Percentiles rank a stretch among this genome's conserved stretches.
These are phyloP conservation scores for Watsonalla binaria DNA, from an alignment of 2,888 invertebrate genomes.

Conservation along the genomic window DNA sequence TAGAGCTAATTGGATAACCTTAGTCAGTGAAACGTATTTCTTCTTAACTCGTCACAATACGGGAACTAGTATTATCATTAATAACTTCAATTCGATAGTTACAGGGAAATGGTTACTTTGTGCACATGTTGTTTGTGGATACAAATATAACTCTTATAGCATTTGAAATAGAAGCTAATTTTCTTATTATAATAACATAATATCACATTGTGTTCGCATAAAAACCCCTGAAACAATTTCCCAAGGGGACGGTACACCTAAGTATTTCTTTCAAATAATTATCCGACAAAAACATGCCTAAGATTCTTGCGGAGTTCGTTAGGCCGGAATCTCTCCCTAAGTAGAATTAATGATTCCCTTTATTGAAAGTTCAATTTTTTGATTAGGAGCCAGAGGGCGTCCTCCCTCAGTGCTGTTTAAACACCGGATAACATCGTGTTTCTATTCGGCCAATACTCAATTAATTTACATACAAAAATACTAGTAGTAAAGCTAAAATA, in stretches of 20 bases:
- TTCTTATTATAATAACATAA: too few species aligned
- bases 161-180: too few species aligned
- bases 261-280: conserved; percentile 59
- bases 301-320: conserved; percentile 71
- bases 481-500: too few species aligned
- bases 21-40: too few species aligned
- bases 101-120: too few species aligned
- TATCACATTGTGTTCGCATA: not conserved
- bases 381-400: conserved; percentile 74
- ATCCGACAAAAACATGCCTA: conserved; percentile 70
- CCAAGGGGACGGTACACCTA: conserved; percentile 33
- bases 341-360: conserved; percentile 84
- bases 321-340: conserved; percentile 59
- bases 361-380: conserved; percentile 86
- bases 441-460: conserved; percentile 70
- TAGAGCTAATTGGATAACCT: too few species aligned
- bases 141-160: too few species aligned
- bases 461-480: conserved; percentile 41
- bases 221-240: conserved; percentile 48
- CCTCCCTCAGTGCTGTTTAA: conserved; percentile 57
- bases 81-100: too few species aligned
- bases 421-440: conserved; percentile 72
- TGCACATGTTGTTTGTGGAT: too few species aligned
- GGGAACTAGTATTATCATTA: too few species aligned
- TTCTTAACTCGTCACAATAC: too few species aligned